A percentile compares a stretch with the other conserved stretches of the same genome.
Conservation (phyloP, 2,797 vertebrate species). For the Danio choprae region DNA sequence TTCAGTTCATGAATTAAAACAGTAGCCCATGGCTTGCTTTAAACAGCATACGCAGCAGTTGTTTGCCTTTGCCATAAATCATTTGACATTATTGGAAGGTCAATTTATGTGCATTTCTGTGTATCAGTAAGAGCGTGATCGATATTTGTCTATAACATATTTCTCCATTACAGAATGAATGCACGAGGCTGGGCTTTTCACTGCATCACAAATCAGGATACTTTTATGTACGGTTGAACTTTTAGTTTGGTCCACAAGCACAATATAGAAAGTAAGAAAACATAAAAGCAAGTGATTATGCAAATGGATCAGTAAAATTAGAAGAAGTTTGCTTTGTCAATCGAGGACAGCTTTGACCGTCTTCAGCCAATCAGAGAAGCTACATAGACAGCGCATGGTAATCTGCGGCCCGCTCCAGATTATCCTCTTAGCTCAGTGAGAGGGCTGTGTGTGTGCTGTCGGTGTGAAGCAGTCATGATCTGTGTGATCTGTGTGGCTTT, state of each 20-base stretch:
- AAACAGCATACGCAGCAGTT: constrained; percentile 48
- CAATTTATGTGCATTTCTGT: constrained; percentile 10
- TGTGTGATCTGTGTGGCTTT: constrained; percentile 35
- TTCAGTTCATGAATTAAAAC: constrained; percentile 46
- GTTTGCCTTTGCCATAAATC: constrained; percentile 49
- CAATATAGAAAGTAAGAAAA: background rate
- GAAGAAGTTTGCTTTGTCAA: constrained; percentile 67
- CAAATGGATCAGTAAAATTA: constrained; percentile 65
- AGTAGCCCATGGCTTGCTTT: constrained; percentile 35
- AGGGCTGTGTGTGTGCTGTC: constrained; percentile 55
- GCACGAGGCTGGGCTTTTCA: constrained; percentile 7
- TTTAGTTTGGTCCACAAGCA: background rate
- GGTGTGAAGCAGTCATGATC: constrained; percentile 59
- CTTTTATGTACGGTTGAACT: background rate
- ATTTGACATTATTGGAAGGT: constrained; percentile 45
- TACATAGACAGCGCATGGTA: constrained; percentile 75
- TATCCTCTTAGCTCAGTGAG: constrained; percentile 87
- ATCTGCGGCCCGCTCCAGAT: constrained; percentile 79
- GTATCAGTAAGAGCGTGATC: background rate
- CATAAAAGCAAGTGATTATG: constrained; percentile 27
- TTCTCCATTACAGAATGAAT: constrained; percentile 15
- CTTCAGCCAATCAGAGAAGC: constrained; percentile 65
- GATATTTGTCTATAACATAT: background rate
- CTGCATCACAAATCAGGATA: background rate
- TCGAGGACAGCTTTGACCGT: constrained; percentile 61